Percentiles rank a stretch among this genome's conserved stretches.
Conservation (phyloP, 35 echinoderm and acorn worm species). For the Strongylocentrotus purpuratus region DNA sequence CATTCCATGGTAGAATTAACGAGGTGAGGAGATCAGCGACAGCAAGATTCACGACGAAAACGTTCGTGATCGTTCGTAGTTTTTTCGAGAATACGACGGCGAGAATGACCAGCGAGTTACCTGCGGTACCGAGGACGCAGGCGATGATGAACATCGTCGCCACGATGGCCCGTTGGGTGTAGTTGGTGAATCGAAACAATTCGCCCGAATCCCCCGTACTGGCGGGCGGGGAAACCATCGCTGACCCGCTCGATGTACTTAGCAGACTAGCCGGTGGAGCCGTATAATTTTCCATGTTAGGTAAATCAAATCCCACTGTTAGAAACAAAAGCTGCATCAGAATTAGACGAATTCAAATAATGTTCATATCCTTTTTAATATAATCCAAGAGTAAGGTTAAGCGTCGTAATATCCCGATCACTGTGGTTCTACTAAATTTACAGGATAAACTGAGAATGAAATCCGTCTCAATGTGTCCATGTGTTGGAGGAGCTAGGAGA, state of each 20-base stretch:
- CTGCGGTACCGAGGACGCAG: constrained; percentile 50
- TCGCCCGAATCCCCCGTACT: background rate
- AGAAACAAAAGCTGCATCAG: background rate
- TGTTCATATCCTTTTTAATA: background rate
- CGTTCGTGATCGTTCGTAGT: constrained; percentile 87
- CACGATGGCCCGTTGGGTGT: constrained; percentile 63
- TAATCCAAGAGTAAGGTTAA: background rate
- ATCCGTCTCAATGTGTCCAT: background rate
- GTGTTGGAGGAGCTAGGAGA: too few relatives aligned
- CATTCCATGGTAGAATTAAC: constrained; percentile 68
- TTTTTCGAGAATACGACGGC: constrained; percentile 63
- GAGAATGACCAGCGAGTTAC: constrained; percentile 75
- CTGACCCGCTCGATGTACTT: background rate
- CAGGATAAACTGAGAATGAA: background rate
- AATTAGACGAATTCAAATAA: background rate
- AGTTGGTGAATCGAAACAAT: constrained; percentile 50
- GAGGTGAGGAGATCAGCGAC: constrained; percentile 79
- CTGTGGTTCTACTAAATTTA: too few relatives aligned
- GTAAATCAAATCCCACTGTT: too few relatives aligned
- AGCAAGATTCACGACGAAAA: constrained; percentile 95
- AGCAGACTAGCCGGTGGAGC: background rate
- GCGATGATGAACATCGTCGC: constrained; percentile 56
- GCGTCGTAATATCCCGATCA: background rate
- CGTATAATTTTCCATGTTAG: constrained; percentile 15
- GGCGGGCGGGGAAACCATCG: background rate